Evolutionary conservation across 2,797 vertebrate species (phyloP).

Genomic region (Leptatherina wallacei): DNA sequence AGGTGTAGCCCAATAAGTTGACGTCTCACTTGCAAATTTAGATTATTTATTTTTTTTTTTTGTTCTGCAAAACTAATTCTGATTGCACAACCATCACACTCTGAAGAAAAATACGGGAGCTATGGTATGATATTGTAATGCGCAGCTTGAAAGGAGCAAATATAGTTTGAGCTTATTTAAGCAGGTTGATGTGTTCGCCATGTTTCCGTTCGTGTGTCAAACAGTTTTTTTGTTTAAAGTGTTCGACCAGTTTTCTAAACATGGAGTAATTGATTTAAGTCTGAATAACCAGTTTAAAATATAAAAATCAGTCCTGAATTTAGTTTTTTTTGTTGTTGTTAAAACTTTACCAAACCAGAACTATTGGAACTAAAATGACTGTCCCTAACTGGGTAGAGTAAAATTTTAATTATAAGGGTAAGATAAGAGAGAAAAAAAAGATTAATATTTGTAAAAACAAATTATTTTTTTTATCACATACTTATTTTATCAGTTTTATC

Average conservation of each 20-base stretch:
- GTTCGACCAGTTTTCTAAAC: slow-evolving; percentile 32
- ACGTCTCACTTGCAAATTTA: slow-evolving; percentile 50
- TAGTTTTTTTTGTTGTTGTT: background rate
- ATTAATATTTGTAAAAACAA: background rate
- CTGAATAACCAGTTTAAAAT: slow-evolving; percentile 3
- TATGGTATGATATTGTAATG: slow-evolving; percentile 7
- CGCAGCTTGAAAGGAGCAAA: slow-evolving; percentile 26
- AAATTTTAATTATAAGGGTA: background rate
- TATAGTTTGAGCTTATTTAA: slow-evolving; percentile 34
- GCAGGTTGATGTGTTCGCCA: slow-evolving; percentile 24
- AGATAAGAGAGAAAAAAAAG: background rate
- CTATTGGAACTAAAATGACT: background rate
- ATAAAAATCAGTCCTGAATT: background rate
- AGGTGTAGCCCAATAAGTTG: slow-evolving; percentile 49
- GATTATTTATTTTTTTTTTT: slow-evolving; percentile 3
- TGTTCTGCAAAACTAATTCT: slow-evolving; percentile 39
- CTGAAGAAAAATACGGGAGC: slow-evolving; percentile 16
- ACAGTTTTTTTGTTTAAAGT: slow-evolving; percentile 11
- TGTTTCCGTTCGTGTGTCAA: slow-evolving; percentile 38
- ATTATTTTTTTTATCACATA: background rate
- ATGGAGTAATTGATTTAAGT: background rate
- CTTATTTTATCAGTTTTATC: background rate
- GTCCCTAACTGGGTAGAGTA: background rate
- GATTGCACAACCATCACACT: slow-evolving; percentile 20
- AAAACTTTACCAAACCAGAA: background rate